Conservation (phyloP, 2,797 vertebrate genomes). For the Orientallactaga sibirica region DNA sequence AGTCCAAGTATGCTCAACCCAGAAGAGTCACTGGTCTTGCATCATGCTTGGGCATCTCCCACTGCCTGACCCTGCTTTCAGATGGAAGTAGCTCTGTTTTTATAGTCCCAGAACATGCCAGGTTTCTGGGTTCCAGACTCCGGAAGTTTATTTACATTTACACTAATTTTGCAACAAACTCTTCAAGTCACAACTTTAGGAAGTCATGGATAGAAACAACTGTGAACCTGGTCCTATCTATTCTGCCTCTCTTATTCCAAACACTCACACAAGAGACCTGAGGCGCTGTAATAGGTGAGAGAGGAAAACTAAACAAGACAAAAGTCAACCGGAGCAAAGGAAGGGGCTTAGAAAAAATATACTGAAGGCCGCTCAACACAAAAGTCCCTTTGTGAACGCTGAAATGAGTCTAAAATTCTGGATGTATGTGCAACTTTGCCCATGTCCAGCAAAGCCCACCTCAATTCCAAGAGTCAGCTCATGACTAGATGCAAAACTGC, state of each 20-base stretch:
- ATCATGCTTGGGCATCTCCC: background rate
- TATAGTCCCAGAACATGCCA: background rate
- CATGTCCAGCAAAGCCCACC: background rate
- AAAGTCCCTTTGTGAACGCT: background rate
- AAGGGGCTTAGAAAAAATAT: background rate
- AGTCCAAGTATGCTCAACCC: background rate
- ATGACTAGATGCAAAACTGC: background rate
- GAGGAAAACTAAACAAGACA: background rate
- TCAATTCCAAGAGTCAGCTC: background rate
- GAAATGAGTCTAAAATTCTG: background rate
- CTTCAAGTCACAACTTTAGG: background rate
- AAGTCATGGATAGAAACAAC: background rate
- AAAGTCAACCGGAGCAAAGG: conserved; percentile 31
- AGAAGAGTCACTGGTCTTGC: background rate
- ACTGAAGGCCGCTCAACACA: background rate
- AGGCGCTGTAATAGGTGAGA: background rate
- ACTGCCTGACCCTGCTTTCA: background rate
- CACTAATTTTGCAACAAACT: background rate
- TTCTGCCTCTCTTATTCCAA: background rate
- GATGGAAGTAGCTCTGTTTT: background rate
- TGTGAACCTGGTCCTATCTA: background rate
- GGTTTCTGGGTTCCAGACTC: background rate
- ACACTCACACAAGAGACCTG: background rate
- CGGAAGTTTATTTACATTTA: background rate
- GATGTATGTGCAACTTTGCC: background rate